These are phyloP conservation scores for Chaetodon auriga DNA, from an alignment of 2,113 vertebrate species.

Conservation along the genomic window DNA sequence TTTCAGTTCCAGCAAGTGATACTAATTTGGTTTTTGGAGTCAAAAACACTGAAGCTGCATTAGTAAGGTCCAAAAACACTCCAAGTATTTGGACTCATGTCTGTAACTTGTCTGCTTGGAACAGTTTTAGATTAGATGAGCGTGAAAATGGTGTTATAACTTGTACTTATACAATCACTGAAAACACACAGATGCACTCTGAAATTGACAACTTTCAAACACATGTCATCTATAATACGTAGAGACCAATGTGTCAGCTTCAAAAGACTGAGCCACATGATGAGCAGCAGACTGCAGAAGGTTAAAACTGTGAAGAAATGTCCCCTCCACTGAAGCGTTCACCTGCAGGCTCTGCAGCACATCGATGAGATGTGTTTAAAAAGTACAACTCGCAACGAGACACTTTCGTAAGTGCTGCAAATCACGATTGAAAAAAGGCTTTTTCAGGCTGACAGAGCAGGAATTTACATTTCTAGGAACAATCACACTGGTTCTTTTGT, in stretches of 20 bases:
- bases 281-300: neutral
- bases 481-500: constrained; percentile 59
- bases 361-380: constrained; percentile 2
- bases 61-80: constrained; percentile 21
- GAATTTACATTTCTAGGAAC: constrained; percentile 21
- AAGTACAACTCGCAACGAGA: neutral
- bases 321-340: neutral
- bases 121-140: neutral
- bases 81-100: neutral
- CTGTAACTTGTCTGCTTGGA: constrained; percentile 1
- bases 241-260: neutral
- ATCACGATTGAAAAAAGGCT: neutral
- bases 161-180: neutral
- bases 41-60: constrained; percentile 6
- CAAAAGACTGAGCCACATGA: neutral
- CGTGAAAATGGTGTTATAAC: constrained; percentile 1
- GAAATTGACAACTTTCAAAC: constrained; percentile 19
- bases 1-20: neutral
- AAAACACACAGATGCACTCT: neutral
- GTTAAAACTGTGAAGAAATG: neutral
- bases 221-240: neutral
- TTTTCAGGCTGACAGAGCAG: neutral
- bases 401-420: neutral
- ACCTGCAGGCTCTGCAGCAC: constrained; percentile 4
- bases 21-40: neutral